Conservation (phyloP, 2,113 vertebrate species). For the Sitta europaea region DNA sequence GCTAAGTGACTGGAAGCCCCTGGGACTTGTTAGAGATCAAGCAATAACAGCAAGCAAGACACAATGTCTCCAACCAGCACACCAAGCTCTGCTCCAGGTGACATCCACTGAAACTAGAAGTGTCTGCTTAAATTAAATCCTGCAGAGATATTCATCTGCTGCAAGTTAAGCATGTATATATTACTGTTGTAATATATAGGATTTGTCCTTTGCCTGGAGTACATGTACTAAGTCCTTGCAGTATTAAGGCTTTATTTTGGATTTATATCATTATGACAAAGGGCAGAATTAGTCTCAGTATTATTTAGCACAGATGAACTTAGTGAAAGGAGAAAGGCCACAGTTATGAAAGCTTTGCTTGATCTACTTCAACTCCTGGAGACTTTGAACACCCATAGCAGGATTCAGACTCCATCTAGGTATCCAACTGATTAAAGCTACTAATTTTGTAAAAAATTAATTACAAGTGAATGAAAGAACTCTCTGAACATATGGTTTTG, state of each 20-base stretch:
- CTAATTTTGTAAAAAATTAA: constrained; percentile 60
- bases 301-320: neutral
- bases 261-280: neutral
- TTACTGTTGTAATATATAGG: neutral
- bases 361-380: neutral
- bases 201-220: constrained; percentile 2
- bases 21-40: neutral
- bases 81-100: neutral
- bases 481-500: constrained; percentile 61
- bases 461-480: constrained; percentile 46
- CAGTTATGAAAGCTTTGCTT: neutral
- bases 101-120: neutral
- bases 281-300: neutral
- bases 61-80: neutral
- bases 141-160: neutral
- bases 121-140: constrained; percentile 29
- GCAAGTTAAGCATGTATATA: neutral
- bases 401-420: constrained; percentile 7
- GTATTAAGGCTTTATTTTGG: neutral
- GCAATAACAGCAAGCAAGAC: neutral
- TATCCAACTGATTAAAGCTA: constrained; percentile 1
- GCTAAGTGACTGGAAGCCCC: neutral
- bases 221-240: neutral
- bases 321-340: neutral
- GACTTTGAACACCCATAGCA: neutral